These are phyloP conservation scores for Hydropsyche tenuis DNA, from an alignment of 1,140 invertebrate genomes.

Conservation along the genomic window DNA sequence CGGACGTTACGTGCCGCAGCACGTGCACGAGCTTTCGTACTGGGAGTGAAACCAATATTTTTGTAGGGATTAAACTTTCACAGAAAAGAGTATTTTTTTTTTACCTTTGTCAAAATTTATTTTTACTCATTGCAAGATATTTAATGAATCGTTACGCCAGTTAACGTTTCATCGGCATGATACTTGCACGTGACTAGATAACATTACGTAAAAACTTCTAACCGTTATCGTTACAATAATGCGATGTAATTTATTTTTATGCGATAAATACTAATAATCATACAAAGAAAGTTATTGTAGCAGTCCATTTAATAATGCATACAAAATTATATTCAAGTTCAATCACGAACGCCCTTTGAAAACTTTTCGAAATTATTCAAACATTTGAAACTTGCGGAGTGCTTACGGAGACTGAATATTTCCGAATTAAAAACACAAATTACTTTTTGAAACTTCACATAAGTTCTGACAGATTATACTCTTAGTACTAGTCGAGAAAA, in stretches of 20 bases:
- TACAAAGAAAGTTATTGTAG: not conserved
- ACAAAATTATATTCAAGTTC: too few relatives aligned
- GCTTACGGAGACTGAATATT: not conserved
- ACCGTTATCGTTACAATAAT: not conserved
- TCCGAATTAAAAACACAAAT: conserved; percentile 1
- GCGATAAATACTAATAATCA: not conserved
- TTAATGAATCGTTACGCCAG: not conserved
- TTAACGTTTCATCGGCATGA: conserved; percentile 5
- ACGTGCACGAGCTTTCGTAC: too few relatives aligned
- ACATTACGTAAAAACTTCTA: not conserved
- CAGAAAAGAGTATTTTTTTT: too few relatives aligned
- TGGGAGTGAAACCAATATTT: too few relatives aligned
- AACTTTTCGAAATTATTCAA: too few relatives aligned
- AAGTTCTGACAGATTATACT: not conserved
- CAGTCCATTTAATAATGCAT: too few relatives aligned
- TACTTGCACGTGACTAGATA: conserved; percentile 16
- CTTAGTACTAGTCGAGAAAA: too few relatives aligned
- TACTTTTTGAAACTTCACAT: conserved; percentile 1
- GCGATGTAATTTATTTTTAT: not conserved
- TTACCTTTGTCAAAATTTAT: too few relatives aligned
- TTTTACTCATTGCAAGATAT: not conserved
- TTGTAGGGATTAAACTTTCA: too few relatives aligned
- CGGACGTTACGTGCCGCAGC: too few relatives aligned
- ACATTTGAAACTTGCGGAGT: too few relatives aligned
- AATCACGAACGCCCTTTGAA: too few relatives aligned